Evolutionary conservation across 1,140 invertebrate genomes (phyloP).

Genomic region (Drepana arcuata): DNA sequence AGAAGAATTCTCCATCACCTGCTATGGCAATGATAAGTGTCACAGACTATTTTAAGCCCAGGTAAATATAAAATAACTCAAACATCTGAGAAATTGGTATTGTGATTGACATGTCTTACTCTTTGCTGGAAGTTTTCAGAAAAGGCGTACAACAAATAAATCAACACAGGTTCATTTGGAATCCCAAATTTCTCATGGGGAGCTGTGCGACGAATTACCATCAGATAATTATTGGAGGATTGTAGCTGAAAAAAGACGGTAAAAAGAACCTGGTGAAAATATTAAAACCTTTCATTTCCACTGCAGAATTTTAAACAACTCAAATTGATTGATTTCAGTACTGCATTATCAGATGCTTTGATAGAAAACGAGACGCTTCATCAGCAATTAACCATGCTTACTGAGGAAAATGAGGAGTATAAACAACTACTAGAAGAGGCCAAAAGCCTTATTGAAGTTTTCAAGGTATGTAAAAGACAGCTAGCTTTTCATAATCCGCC

Average conservation of each 20-base stretch:
- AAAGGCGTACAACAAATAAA: too few relatives aligned
- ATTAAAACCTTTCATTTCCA: conserved; percentile 1
- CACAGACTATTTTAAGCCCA: too few relatives aligned
- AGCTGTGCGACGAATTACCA: conserved; percentile 5
- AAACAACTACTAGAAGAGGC: conserved; percentile 18
- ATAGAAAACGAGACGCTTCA: conserved; percentile 20
- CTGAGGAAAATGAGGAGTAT: conserved; percentile 14
- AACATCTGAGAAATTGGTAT: too few relatives aligned
- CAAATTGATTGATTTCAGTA: conserved; percentile 9
- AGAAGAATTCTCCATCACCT: too few relatives aligned
- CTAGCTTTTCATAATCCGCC: too few relatives aligned
- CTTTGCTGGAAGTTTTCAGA: too few relatives aligned
- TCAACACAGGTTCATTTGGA: conserved; percentile 16
- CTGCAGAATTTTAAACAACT: background rate
- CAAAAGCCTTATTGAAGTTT: conserved; percentile 21
- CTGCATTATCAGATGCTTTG: conserved; percentile 18
- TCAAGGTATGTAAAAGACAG: too few relatives aligned
- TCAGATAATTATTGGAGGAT: conserved; percentile 17
- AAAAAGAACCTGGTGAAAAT: too few relatives aligned
- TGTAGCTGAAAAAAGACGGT: conserved; percentile 23
- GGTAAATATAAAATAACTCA: too few relatives aligned
- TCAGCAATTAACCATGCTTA: conserved; percentile 12
- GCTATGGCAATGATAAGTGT: too few relatives aligned
- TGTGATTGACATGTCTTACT: too few relatives aligned
- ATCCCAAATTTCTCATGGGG: conserved; percentile 8